Evolutionary conservation across 2,888 invertebrate species (phyloP), one percentile per base, ranked within the genome.

Genomic region (Entomobrya proxima): DNA sequence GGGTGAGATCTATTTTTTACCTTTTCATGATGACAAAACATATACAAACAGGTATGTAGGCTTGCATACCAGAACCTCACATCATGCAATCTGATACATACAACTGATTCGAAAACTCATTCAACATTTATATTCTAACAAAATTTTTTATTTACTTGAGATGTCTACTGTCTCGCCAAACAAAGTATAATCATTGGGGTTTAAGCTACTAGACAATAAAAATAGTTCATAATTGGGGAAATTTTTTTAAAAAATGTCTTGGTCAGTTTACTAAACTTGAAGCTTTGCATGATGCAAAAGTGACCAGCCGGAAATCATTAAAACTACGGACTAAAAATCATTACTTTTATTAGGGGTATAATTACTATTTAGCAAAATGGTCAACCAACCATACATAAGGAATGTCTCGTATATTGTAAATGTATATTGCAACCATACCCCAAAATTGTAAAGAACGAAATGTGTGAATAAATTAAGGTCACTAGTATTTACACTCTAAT

Each of bases 301-400:
- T n/a, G n/a, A n/a, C n/a, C n/a, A n/a, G n/a, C n/a, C n/a, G n/a
- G n/a, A 47, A n/a, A 11, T 3, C 47, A 11, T 47, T 15, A 27
- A 21, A 58, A 58, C n/a, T 58, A 24, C 78, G 69, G 82, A 76
- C 82, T 77, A 76, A 77, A 77, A 58, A 24, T 27, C 55, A 21
- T 11, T 24, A 21, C 18, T 35, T 24, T 40, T 40, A 69, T 32
- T 69, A 69, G n/a, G 11, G 9, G 15, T 47, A n/a, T n/a, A n/a
- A n/a, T n/a, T n/a, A n/a, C n/a, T n/a, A n/a, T n/a, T 47, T 47
- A n/a, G 47, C 47, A 13, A 13, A 47, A n/a, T 3, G 6, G 11
- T 47, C 47, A 47, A 13, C 6, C 47, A 15, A n/a, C 15, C 15
- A 47, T 47, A 47, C 47, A n/a, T n/a, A n/a, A n/a, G n/a, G n/a